Evolutionary conservation across 1,140 invertebrate genomes (phyloP).

Genomic region (Formica selysi): DNA sequence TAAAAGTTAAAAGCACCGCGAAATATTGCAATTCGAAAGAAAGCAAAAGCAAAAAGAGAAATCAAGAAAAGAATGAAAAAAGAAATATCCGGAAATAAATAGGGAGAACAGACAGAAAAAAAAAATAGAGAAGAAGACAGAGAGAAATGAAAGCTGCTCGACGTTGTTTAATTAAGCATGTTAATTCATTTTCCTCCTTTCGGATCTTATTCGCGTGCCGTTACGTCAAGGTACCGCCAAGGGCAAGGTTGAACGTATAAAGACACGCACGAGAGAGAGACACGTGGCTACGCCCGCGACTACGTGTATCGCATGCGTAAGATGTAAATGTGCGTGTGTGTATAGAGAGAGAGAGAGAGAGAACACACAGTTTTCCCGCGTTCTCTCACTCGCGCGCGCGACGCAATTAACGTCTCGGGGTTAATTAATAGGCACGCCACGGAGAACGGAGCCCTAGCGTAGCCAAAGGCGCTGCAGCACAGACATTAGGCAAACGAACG

Average conservation of each 20-base stretch:
- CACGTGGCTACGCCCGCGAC: constrained; percentile 39
- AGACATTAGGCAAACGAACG: constrained; percentile 75
- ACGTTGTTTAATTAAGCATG: constrained; percentile 59
- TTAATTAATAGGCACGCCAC: constrained; percentile 75
- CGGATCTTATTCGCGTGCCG: constrained; percentile 35
- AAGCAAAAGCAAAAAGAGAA: constrained; percentile 2
- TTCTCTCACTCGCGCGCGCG: constrained; percentile 52
- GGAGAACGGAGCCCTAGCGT: constrained; percentile 69
- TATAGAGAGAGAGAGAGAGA: constrained; percentile 22
- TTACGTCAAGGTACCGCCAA: constrained; percentile 25
- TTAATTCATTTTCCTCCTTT: constrained; percentile 55
- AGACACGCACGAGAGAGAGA: constrained; percentile 42
- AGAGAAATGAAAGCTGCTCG: constrained; percentile 7
- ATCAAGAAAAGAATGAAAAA: not conserved
- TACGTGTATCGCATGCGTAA: constrained; percentile 33
- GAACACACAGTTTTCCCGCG: constrained; percentile 39
- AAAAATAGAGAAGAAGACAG: not conserved
- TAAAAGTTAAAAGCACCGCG: not conserved
- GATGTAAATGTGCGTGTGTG: not conserved
- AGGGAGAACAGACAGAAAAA: not conserved
- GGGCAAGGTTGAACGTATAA: constrained; percentile 65
- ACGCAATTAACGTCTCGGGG: constrained; percentile 77
- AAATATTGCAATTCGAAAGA: not conserved
- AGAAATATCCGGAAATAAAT: not conserved
- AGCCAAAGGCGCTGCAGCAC: constrained; percentile 71